Conservation (phyloP, 1,140 invertebrate genomes). For the Oryctes rhinoceros region DNA sequence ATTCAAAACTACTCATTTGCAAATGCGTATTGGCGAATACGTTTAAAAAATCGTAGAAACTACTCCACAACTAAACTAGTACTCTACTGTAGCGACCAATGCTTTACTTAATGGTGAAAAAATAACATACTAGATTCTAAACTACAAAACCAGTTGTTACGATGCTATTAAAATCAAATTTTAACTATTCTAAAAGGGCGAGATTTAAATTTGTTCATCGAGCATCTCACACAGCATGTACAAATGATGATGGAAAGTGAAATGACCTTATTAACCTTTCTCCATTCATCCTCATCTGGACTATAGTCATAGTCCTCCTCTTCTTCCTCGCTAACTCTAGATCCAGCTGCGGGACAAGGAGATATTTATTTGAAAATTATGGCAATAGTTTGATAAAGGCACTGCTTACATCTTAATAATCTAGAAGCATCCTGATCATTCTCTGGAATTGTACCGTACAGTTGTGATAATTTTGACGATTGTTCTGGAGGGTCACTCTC, state of each 20-base stretch:
- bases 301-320: conserved; percentile 80
- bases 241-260: conserved; percentile 47
- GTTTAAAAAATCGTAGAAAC: no score
- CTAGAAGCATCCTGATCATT: conserved; percentile 57
- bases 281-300: conserved; percentile 80
- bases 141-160: no score
- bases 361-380: conserved; percentile 30
- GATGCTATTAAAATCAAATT: no score
- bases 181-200: not conserved
- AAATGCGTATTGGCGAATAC: no score
- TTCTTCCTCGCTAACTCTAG: conserved; percentile 74
- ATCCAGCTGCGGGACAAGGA: conserved; percentile 63
- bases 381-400: conserved; percentile 26
- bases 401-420: conserved; percentile 55
- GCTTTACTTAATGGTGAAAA: no score
- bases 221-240: not conserved
- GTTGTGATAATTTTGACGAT: conserved; percentile 54
- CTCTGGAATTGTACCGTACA: conserved; percentile 58
- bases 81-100: no score
- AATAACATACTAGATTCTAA: no score
- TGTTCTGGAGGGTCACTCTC: conserved; percentile 50
- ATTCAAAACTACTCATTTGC: not conserved
- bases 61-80: no score
- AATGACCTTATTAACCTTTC: conserved; percentile 64
- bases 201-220: not conserved